Conservation (phyloP, 2,113 vertebrate genomes). For the Hippocampus guttulatus region DNA sequence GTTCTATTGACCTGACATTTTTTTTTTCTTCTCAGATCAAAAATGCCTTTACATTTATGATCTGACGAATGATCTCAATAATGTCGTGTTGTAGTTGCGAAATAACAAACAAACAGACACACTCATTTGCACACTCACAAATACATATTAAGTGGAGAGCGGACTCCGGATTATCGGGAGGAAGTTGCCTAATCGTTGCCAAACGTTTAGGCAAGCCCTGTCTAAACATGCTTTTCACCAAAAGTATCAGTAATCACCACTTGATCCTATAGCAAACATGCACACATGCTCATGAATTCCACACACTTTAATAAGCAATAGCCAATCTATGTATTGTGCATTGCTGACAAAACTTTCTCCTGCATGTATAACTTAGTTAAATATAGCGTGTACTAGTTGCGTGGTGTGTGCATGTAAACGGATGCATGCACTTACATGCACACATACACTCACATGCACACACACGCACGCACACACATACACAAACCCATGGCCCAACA, state of each 20-base stretch:
- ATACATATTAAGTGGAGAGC: constrained; percentile 73
- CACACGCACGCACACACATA: not conserved
- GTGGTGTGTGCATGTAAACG: not conserved
- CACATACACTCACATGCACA: too few relatives aligned
- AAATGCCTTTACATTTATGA: not conserved
- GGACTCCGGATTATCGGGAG: constrained; percentile 93
- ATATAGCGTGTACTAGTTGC: too few relatives aligned
- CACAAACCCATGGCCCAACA: constrained; percentile 56
- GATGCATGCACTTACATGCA: too few relatives aligned
- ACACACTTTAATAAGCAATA: not conserved
- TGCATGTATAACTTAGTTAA: not conserved
- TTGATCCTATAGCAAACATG: constrained; percentile 85
- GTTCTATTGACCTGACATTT: too few relatives aligned
- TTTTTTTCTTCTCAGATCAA: not conserved
- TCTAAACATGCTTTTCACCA: constrained; percentile 89
- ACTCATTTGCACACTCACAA: constrained; percentile 14
- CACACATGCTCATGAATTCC: not conserved
- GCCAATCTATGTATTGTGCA: not conserved
- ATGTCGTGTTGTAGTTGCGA: not conserved
- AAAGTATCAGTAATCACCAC: constrained; percentile 89
- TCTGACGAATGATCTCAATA: not conserved
- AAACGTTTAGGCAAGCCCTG: constrained; percentile 88
- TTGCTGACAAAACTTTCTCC: not conserved
- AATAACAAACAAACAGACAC: constrained; percentile 3
- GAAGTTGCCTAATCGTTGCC: constrained; percentile 98